Conservation (phyloP, 2,888 invertebrate species). For the Marronus borbonicus region DNA sequence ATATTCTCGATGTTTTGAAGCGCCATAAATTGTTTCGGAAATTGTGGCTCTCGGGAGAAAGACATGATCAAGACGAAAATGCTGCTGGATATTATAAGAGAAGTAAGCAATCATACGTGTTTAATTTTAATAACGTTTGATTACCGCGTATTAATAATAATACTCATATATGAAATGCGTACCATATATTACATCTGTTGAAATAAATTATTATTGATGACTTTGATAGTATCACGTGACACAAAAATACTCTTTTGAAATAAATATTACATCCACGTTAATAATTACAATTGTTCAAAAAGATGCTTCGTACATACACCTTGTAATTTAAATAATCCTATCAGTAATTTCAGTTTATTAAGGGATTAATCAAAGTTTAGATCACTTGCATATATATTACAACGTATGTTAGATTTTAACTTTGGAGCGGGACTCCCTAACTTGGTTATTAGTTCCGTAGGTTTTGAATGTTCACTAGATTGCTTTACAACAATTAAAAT, state of each 20-base stretch:
- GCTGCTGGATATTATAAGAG: conserved; percentile 41
- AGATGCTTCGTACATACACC: no score
- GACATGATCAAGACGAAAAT: conserved; percentile 33
- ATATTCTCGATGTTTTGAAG: conserved; percentile 16
- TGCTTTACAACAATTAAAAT: no score
- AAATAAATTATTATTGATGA: no score
- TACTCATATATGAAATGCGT: conserved; percentile 21
- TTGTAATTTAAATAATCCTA: no score
- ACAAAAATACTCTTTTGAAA: no score
- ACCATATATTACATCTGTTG: conserved; percentile 38
- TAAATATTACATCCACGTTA: no score
- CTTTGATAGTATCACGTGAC: no score
- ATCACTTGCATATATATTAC: neutral
- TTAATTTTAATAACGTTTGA: neutral
- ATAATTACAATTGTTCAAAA: no score
- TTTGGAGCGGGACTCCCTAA: no score
- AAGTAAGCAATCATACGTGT: conserved; percentile 34
- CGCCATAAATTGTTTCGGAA: conserved; percentile 21
- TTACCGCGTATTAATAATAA: neutral
- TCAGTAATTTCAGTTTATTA: neutral
- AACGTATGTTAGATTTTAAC: no score
- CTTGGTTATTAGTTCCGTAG: no score
- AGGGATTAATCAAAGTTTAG: neutral
- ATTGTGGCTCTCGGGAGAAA: neutral
- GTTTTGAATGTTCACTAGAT: no score